Percentiles rank a stretch among this genome's conserved stretches.
Conservation (phyloP, 2,797 vertebrate genomes). For the Erpetoichthys calabaricus region DNA sequence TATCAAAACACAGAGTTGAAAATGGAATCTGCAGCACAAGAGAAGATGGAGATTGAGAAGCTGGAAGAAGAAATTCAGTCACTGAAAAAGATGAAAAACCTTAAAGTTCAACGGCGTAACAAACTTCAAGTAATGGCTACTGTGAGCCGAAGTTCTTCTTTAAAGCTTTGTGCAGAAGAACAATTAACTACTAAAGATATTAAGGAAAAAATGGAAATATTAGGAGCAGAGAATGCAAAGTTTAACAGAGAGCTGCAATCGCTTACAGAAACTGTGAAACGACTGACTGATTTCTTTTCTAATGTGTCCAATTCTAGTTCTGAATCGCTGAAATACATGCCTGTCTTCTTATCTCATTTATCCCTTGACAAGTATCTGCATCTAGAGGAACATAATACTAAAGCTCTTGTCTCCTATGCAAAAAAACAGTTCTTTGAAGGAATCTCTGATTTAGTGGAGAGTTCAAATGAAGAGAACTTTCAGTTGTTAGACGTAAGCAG, state of each 20-base stretch:
- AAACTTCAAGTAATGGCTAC: constrained; percentile 55
- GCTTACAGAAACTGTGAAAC: constrained; percentile 41
- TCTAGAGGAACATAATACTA: constrained; percentile 67
- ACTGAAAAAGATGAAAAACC: constrained; percentile 51
- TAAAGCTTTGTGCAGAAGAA: constrained; percentile 38
- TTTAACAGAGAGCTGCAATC: constrained; percentile 51
- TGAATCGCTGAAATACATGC: constrained; percentile 8
- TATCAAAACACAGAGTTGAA: constrained; percentile 27
- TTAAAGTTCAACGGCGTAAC: constrained; percentile 56
- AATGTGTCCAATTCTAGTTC: constrained; percentile 11
- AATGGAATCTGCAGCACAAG: constrained; percentile 21
- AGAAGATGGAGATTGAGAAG: constrained; percentile 40
- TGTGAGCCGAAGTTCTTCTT: constrained; percentile 30
- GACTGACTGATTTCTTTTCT: constrained; percentile 45
- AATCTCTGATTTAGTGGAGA: constrained; percentile 50
- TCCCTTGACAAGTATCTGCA: constrained; percentile 59
- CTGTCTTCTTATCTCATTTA: constrained; percentile 60
- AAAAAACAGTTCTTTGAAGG: constrained; percentile 56
- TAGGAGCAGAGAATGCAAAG: constrained; percentile 47
- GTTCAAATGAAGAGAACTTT: constrained; percentile 49
- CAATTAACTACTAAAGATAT: constrained; percentile 32
- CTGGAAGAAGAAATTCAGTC: constrained; percentile 62
- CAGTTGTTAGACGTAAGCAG: constrained; percentile 49
- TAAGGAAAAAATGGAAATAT: constrained; percentile 36
- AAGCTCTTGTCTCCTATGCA: constrained; percentile 52